Evolutionary conservation across 1,140 invertebrate species (phyloP).

Genomic region (Octopus bimaculoides): DNA sequence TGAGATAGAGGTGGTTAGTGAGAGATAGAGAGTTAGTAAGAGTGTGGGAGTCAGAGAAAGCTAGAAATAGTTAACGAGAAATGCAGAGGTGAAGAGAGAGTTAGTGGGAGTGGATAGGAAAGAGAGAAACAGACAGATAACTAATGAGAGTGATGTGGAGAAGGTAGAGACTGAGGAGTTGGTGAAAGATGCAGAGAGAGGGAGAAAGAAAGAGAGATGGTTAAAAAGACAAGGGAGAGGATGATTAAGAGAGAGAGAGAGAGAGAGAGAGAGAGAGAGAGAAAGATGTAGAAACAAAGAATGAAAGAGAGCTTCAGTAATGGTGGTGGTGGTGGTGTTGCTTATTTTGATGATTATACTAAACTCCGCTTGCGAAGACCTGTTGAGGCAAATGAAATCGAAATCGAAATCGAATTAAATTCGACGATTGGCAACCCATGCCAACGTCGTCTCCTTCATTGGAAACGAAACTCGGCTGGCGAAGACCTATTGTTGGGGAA

Average conservation of each 20-base stretch:
- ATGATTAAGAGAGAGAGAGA: constrained; percentile 1
- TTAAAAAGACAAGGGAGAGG: constrained; percentile 1
- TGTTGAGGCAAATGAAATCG: too few species aligned
- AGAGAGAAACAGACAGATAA: constrained; percentile 6
- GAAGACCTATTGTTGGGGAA: too few species aligned
- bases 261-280: constrained; percentile 14
- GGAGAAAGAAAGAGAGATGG: neutral
- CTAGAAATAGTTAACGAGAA: too few species aligned
- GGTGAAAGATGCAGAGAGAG: neutral
- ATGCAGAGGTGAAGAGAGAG: neutral
- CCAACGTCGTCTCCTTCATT: too few species aligned
- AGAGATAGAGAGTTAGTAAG: neutral
- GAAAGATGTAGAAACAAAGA: neutral
- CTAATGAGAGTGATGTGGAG: neutral
- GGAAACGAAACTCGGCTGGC: too few species aligned
- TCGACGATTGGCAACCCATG: too few species aligned
- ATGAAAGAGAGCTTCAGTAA: neutral
- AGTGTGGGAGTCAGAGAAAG: neutral
- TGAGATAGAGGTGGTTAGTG: too few species aligned
- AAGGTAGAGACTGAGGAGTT: neutral
- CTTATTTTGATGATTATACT: too few species aligned
- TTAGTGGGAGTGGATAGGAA: constrained; percentile 8
- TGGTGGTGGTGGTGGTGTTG: too few species aligned
- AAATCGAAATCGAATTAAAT: too few species aligned
- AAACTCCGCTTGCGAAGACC: too few species aligned